Evolutionary conservation across 2,113 vertebrate genomes (phyloP), one percentile per base, ranked within the genome.

Genomic region (Aldabrachelys gigantea): DNA sequence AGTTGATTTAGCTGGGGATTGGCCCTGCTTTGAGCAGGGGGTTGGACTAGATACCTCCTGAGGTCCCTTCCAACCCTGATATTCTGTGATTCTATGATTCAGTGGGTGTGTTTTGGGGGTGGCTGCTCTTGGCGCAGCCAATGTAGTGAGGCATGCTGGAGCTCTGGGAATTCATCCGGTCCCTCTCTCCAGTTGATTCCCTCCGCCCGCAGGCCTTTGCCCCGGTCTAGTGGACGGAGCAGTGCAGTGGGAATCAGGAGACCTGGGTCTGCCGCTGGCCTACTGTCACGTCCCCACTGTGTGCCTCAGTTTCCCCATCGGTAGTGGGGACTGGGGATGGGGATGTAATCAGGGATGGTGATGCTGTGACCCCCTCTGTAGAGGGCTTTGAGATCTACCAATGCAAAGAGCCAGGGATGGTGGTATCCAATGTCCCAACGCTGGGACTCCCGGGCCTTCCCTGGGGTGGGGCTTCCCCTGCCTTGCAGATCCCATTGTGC

Each of bases 201-300:
- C 29, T 13, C 12, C 13, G 2, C 65, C 14, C 16, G 17, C 19
- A 8, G 35, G 65, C 35, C 65, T 69, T 19, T 16, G 14, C 17
- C 17, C 35, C 2, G 65, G 17, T 69, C 16, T 69, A 17, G 35
- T 35, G 62, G 35, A n/a, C 35, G 8, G 62, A 69, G 62, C 57
- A 69, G 62, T 69, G 16, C 35, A 5, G 17, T 21, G 65, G 65
- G 65, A 38, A 27, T 59, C 57, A 13, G 56, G 57, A 59, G 57
- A 29, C 65, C 35, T 72, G n/a, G n/a, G 4, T 38, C 59, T 72
- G 35, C 16, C 4, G 4, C 9, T 72, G n/a, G 65, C 16, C 65
- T 72, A n/a, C 35, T n/a, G 19, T n/a, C 65, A 38, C 5, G 4
- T 4, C 19, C 8, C 65, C 5, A 8, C 17, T 22, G 8, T 1